A percentile compares a stretch with the other conserved stretches of the same genome.
These are phyloP conservation scores for Drosophila santomea DNA, from an alignment of 1,140 invertebrate genomes.

Conservation along the genomic window DNA sequence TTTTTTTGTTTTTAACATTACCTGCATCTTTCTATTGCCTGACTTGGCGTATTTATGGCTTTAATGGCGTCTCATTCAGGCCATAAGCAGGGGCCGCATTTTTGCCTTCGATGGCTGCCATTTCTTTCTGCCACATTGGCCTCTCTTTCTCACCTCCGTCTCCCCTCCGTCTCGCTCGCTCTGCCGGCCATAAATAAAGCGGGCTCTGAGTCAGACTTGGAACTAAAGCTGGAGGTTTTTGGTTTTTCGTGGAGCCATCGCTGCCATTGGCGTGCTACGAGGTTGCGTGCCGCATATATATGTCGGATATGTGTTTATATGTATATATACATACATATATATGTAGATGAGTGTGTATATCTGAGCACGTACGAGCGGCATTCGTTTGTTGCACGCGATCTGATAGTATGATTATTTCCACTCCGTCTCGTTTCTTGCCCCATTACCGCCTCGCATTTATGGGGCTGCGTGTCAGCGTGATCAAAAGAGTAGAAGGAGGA, in stretches of 20 bases:
- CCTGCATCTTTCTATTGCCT: constrained; percentile 43
- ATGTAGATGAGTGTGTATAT: constrained; percentile 7
- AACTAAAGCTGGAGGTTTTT: constrained; percentile 7
- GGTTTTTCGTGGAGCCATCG: constrained; percentile 24
- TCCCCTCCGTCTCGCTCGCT: constrained; percentile 12
- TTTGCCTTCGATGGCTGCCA: constrained; percentile 54
- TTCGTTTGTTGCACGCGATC: constrained; percentile 80
- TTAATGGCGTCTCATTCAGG: constrained; percentile 72
- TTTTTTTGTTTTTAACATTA: too few species aligned
- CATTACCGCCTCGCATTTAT: constrained; percentile 54
- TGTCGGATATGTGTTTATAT: background rate
- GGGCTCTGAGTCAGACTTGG: constrained; percentile 46
- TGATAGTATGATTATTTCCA: constrained; percentile 74
- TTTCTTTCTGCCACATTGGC: constrained; percentile 46
- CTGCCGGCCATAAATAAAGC: constrained; percentile 55
- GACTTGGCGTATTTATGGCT: constrained; percentile 66
- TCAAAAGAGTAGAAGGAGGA: background rate
- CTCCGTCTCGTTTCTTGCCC: constrained; percentile 23
- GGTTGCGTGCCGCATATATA: constrained; percentile 63
- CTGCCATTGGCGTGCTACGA: constrained; percentile 68
- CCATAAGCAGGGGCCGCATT: constrained; percentile 44
- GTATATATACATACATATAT: background rate
- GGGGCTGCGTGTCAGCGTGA: constrained; percentile 66
- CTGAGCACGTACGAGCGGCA: constrained; percentile 68
- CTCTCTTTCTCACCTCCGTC: constrained; percentile 3